These are phyloP conservation scores for Himalopsyche anomala DNA, from an alignment of 2,888 invertebrate genomes.

Conservation along the genomic window DNA sequence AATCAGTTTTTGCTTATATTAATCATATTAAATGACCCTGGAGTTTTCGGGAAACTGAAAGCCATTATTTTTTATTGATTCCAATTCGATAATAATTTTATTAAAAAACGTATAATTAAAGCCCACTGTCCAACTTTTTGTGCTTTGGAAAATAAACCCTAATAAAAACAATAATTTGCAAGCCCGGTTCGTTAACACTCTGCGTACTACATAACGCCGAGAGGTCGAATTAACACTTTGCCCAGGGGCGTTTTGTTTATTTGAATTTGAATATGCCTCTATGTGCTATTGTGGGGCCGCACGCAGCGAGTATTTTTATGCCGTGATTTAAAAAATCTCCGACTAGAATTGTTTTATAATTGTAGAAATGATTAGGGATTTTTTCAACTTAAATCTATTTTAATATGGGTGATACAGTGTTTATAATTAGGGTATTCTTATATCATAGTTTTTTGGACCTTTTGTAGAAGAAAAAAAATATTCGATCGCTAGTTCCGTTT, in stretches of 20 bases:
- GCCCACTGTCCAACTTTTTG: background rate
- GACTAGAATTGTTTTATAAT: background rate
- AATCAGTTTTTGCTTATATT: no score
- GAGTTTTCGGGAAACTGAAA: background rate
- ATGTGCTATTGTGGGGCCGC: background rate
- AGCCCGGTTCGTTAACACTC: constrained; percentile 16
- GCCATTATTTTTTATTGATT: constrained; percentile 21
- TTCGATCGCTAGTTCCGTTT: no score
- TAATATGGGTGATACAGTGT: no score
- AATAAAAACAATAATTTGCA: constrained; percentile 30
- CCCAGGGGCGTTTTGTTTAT: constrained; percentile 17
- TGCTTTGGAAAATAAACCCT: constrained; percentile 21
- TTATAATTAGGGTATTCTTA: no score
- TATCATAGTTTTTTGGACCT: no score
- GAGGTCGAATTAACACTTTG: constrained; percentile 1
- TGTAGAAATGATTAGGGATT: background rate
- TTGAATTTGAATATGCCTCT: background rate
- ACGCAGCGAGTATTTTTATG: background rate
- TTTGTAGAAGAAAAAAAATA: no score
- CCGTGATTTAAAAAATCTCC: background rate
- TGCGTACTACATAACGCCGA: background rate
- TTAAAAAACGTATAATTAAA: constrained; percentile 4
- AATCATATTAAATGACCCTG: no score
- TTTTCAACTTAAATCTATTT: no score
- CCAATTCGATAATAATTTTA: constrained; percentile 34